Base-by-base conservation (phyloP, 1,140 invertebrate species). In the Drosophila navojoa region DNA sequence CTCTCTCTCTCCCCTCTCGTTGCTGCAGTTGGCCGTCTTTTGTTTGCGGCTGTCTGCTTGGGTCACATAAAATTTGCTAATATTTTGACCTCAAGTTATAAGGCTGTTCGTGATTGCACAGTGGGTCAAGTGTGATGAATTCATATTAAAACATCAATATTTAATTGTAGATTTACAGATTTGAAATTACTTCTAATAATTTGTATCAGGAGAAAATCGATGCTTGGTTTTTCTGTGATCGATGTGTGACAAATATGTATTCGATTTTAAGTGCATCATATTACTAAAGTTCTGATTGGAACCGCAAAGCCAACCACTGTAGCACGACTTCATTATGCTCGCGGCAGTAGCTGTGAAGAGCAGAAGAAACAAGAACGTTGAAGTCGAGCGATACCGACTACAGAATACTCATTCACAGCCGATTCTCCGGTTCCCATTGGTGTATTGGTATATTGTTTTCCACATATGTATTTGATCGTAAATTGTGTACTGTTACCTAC, bases 61-160 rank as follows among this genome's bases (percentile, higher is more conserved):
- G 82, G 82, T 89, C 82, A 87, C 69, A 69, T 74, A 60, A 89
- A 87, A 87, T 87, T 87, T 87, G 79, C 82, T 89, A 87, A 89
- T 87, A 82, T 79, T 87, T 89, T 89, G 82, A 87, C 82, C 82
- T 57, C 27, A 69, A 74, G 84, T 77, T 79, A 63, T 68, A 79
- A 79, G n/a, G 57, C 57, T 62, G 80, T 55, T 53, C 80, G 69
- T 79, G 71, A 72, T 60, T 59, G 32, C 40, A 87, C 81, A 69
- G 49, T 86, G 82, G 84, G 35, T 3, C 16, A 45, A 59, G 4
- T 29, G 4, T 4, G 5, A 29, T 27, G 13, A n/a, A 29, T 15
- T n/a, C 25, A 7, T 1, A 4, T 15, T 7, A 5, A n/a, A 52
- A 25, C 15, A 27, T 50, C 27, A 4, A 52, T 50, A 11, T 52